A percentile compares a stretch with the other conserved stretches of the same genome.
phyloP scores from a whole-genome alignment of 2,888 invertebrate species.

The Diarsia brunnea region DNA sequence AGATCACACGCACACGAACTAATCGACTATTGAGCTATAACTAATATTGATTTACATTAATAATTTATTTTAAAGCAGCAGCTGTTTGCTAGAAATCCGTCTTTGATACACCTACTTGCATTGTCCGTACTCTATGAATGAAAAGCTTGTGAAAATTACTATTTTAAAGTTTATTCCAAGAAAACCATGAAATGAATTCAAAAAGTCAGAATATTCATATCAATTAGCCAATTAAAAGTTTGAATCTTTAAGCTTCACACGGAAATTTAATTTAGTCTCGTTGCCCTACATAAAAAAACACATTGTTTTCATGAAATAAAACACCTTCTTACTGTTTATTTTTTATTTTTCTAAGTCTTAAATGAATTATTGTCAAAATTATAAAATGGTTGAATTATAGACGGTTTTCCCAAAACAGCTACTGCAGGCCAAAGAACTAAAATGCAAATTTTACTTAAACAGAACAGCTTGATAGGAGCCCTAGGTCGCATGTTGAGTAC shows the following conservation, averaged over 20 bases:
- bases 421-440: constrained; percentile 46
- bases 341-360: not conserved
- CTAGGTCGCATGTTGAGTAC: constrained; percentile 94
- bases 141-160: not conserved
- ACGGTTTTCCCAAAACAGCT: constrained; percentile 56
- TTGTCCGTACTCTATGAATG: not conserved
- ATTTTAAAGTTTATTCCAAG: not conserved
- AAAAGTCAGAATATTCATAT: not conserved
- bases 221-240: not conserved
- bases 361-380: not conserved
- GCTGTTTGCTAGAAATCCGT: constrained; percentile 54
- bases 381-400: not conserved
- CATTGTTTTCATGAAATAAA: not conserved
- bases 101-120: not conserved
- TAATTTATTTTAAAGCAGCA: constrained; percentile 42
- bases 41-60: constrained; percentile 57
- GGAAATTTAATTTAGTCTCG: not conserved
- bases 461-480: constrained; percentile 94
- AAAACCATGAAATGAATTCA: not conserved
- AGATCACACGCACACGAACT: constrained; percentile 63
- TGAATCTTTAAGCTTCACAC: not conserved
- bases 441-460: constrained; percentile 74
- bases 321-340: too few species aligned
- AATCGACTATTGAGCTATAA: constrained; percentile 60
- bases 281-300: not conserved